Conservation (phyloP, 2,797 vertebrate genomes). For the Channa striata region DNA sequence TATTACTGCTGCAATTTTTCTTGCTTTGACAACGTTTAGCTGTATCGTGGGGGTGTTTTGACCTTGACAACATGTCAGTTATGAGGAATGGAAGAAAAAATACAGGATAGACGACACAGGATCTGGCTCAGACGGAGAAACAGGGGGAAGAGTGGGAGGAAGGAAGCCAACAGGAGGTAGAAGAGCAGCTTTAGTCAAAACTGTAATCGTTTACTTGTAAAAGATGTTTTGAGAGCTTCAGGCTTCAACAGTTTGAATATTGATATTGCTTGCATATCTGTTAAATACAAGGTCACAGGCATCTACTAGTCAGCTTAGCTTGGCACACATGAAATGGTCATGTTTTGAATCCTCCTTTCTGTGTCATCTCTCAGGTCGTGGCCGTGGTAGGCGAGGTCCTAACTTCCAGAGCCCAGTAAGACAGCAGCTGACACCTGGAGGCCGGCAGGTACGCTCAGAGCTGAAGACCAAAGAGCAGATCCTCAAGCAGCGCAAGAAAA, state of each 20-base stretch:
- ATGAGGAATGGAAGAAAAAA: conserved; percentile 98
- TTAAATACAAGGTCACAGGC: neutral
- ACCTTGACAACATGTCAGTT: conserved; percentile 85
- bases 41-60: neutral
- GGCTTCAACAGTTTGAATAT: neutral
- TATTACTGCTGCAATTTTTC: neutral
- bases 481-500: conserved; percentile 89
- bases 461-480: conserved; percentile 93
- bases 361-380: conserved; percentile 54
- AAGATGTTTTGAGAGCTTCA: neutral
- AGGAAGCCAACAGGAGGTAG: conserved; percentile 49
- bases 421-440: conserved; percentile 40
- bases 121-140: conserved; percentile 72
- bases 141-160: conserved; percentile 54
- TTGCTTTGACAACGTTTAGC: neutral
- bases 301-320: neutral
- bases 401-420: conserved; percentile 25
- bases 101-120: conserved; percentile 91
- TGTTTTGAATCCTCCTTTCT: neutral
- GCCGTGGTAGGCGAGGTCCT: conserved; percentile 51
- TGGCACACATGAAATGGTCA: neutral
- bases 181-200: conserved; percentile 3
- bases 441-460: conserved; percentile 83
- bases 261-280: neutral
- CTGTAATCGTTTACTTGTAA: neutral